A percentile compares a stretch with the other conserved stretches of the same genome.
These are phyloP conservation scores for Hydropotes inermis DNA, from an alignment of 2,113 vertebrate species.

Conservation along the genomic window DNA sequence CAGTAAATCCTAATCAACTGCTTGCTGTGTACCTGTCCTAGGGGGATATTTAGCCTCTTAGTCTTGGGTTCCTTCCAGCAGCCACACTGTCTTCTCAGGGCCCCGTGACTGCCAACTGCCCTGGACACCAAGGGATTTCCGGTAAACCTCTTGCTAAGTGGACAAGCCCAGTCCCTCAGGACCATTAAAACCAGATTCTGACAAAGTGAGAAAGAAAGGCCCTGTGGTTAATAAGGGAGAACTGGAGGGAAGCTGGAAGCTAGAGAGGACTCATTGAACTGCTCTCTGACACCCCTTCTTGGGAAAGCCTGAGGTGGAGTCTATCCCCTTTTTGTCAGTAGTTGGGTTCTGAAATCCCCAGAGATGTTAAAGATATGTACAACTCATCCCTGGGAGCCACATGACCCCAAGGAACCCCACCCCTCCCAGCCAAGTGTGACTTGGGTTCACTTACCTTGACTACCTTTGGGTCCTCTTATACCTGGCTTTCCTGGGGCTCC, in stretches of 20 bases:
- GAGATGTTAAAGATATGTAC: neutral
- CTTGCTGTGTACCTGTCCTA: neutral
- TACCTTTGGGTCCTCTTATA: slow-evolving; percentile 86
- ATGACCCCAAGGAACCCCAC: neutral
- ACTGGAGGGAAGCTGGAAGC: neutral
- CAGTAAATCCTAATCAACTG: neutral
- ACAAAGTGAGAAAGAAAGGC: neutral
- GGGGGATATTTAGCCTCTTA: neutral
- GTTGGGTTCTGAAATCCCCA: neutral
- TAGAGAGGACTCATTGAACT: neutral
- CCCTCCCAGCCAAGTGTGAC: neutral
- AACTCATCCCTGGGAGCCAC: neutral
- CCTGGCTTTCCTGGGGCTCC: slow-evolving; percentile 86
- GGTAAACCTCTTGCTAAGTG: neutral
- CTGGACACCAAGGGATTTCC: neutral
- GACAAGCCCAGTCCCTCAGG: neutral
- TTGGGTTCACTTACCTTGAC: slow-evolving; percentile 81
- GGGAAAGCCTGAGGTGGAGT: neutral
- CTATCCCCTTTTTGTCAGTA: neutral
- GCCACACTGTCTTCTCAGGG: neutral
- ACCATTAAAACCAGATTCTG: neutral
- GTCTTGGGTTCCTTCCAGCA: neutral
- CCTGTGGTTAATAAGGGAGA: neutral
- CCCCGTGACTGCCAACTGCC: neutral
- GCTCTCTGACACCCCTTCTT: neutral